Evolutionary conservation across 1,140 invertebrate genomes (phyloP).

Genomic region (Drosophila bifasciata): DNA sequence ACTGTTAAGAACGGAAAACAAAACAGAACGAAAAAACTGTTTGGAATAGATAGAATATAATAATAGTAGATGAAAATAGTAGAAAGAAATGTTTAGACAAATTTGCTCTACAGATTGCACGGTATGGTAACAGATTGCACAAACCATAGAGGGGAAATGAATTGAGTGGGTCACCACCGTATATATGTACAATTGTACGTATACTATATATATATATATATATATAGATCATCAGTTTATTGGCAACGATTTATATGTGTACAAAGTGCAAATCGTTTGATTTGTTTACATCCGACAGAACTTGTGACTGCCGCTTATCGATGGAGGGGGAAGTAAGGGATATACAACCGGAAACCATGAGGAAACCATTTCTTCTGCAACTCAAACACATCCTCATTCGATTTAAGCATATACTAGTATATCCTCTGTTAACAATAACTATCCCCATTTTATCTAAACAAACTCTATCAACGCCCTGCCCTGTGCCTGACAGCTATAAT

Average conservation of each 20-base stretch:
- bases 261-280: conserved; percentile 66
- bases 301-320: conserved; percentile 61
- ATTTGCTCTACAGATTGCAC: conserved; percentile 5
- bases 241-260: conserved; percentile 51
- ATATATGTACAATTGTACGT: conserved; percentile 27
- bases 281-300: conserved; percentile 68
- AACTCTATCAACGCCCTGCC: conserved; percentile 26
- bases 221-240: conserved; percentile 46
- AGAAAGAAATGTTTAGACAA: no score
- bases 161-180: conserved; percentile 27
- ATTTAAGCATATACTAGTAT: neutral
- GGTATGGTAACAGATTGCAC: conserved; percentile 20
- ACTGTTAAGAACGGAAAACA: no score
- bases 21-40: no score
- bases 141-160: conserved; percentile 28
- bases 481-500: conserved; percentile 18
- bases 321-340: conserved; percentile 8
- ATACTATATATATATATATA: neutral
- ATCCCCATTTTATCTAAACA: conserved; percentile 20
- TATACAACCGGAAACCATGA: conserved; percentile 13
- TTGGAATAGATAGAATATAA: no score
- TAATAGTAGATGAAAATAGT: no score
- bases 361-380: conserved; percentile 1
- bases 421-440: neutral
- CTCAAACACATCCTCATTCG: no score